Base-by-base conservation (phyloP, 2,888 invertebrate genomes). In the Stenchaetothrips biformis region DNA sequence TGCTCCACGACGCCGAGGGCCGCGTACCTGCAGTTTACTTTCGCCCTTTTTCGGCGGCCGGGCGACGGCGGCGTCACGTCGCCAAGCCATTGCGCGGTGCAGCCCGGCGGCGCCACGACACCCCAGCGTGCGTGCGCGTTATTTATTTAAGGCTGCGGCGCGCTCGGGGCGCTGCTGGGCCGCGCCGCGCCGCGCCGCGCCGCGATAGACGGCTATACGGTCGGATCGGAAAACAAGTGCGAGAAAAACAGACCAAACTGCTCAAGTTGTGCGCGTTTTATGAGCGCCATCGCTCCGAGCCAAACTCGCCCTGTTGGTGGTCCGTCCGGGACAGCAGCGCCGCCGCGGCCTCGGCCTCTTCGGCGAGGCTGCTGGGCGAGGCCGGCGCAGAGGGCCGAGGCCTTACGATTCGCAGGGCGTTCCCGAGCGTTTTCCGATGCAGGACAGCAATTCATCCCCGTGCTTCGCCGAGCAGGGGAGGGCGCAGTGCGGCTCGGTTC, bases 251-350 rank as follows among this genome's bases (percentile, higher is more conserved):
- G 67, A 25, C 8, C 67, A 74, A 74, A 74, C 67, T 74, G 67
- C 67, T 74, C 67, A 74, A 74, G 67, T 74, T 74, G 67, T 74
- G 67, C 67, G 67, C 67, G 67, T 74, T 74, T 74, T 74, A 74
- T 74, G 67, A 74, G 67, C 21, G 67, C 67, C 67, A 74, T 74
- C 67, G 67, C 21, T 25, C 67, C 21, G 21, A 25, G 21, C 67
- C 67, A 2, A 11, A 74, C 37, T 37, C 37, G 2, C 37, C 1
- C 37, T 37, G 11, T 21, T 74, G 67, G 9, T 21, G 67, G 59
- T 6, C 53, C 53, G 13, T 53, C 59, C 59, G 13, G 18, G 59
- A 18, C 67, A 25, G 67, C 25, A 21, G 18, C n/a, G n/a, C 67
- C 0, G 67, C 67, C 21, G 37, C 67, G 67, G 67, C 67, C 21